phyloP scores from a whole-genome alignment of 2,888 invertebrate species.

The Anthophora plumipes region DNA sequence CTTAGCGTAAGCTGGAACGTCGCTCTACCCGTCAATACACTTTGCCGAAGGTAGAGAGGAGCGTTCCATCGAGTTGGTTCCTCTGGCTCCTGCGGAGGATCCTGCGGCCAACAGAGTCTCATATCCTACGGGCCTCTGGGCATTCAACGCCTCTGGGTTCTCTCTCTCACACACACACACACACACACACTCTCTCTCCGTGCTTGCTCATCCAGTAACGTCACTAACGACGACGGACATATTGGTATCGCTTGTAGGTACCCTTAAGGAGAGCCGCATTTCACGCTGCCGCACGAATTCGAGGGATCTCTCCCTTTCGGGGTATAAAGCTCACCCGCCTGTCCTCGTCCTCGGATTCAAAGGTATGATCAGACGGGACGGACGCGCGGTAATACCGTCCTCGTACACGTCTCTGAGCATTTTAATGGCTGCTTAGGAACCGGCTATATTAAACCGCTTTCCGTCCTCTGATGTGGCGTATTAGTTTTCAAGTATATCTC shows the following conservation, averaged over 20 bases:
- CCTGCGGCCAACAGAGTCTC: slow-evolving; percentile 74
- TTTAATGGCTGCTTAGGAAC: slow-evolving; percentile 53
- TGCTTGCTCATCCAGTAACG: slow-evolving; percentile 72
- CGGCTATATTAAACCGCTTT: slow-evolving; percentile 45
- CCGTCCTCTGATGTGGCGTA: background rate
- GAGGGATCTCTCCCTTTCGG: slow-evolving; percentile 56
- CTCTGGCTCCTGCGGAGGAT: slow-evolving; percentile 71
- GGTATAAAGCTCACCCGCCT: slow-evolving; percentile 41
- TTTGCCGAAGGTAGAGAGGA: slow-evolving; percentile 77
- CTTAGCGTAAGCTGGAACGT: slow-evolving; percentile 65
- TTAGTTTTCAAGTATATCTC: slow-evolving; percentile 5
- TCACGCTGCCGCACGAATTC: slow-evolving; percentile 61
- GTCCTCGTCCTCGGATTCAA: slow-evolving; percentile 49
- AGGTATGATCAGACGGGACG: slow-evolving; percentile 43
- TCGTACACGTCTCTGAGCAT: slow-evolving; percentile 35
- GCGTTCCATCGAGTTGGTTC: slow-evolving; percentile 73
- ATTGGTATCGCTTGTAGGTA: slow-evolving; percentile 70
- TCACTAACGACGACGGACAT: slow-evolving; percentile 74
- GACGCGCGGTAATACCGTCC: slow-evolving; percentile 30
- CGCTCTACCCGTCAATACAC: slow-evolving; percentile 77
- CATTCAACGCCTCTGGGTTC: slow-evolving; percentile 67
- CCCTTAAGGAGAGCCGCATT: slow-evolving; percentile 67
- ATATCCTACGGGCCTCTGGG: slow-evolving; percentile 78
- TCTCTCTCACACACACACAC: too few relatives aligned
- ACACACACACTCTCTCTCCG: slow-evolving; percentile 60